Evolutionary conservation across 2,797 vertebrate genomes (phyloP).

Genomic region (Salarias fasciatus): DNA sequence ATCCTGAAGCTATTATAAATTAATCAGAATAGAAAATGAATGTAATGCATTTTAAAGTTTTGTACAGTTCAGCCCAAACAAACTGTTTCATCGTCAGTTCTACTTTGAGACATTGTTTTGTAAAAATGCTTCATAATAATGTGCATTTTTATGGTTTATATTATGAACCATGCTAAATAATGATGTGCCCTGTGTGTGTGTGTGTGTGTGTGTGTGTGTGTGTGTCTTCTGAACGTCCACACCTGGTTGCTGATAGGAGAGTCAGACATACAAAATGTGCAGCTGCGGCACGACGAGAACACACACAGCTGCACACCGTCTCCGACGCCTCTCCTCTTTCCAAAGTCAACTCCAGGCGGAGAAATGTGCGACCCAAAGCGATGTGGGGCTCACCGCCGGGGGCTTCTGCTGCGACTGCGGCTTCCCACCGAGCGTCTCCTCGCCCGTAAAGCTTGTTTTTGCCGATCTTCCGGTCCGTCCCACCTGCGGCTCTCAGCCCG

Average conservation of each 20-base stretch:
- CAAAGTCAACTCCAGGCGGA: constrained; percentile 64
- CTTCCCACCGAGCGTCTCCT: constrained; percentile 37
- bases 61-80: too few species aligned
- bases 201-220: constrained; percentile 3
- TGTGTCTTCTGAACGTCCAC: constrained; percentile 26
- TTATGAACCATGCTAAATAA: too few species aligned
- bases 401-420: constrained; percentile 37
- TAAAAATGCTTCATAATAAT: too few species aligned
- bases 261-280: constrained; percentile 30
- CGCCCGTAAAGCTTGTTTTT: constrained; percentile 49
- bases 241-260: constrained; percentile 44
- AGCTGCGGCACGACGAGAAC: constrained; percentile 14
- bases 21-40: too few species aligned
- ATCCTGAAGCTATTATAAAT: too few species aligned
- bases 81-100: too few species aligned
- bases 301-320: constrained; percentile 53
- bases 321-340: constrained; percentile 30
- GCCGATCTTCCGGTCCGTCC: constrained; percentile 57
- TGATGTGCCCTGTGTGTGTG: not conserved
- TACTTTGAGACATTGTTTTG: too few species aligned
- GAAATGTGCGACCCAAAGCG: constrained; percentile 37
- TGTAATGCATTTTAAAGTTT: too few species aligned
- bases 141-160: too few species aligned
- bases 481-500: constrained; percentile 57
- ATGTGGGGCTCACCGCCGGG: constrained; percentile 25